Conservation (phyloP, 2,797 vertebrate species). For the Oreochromis mossambicus region DNA sequence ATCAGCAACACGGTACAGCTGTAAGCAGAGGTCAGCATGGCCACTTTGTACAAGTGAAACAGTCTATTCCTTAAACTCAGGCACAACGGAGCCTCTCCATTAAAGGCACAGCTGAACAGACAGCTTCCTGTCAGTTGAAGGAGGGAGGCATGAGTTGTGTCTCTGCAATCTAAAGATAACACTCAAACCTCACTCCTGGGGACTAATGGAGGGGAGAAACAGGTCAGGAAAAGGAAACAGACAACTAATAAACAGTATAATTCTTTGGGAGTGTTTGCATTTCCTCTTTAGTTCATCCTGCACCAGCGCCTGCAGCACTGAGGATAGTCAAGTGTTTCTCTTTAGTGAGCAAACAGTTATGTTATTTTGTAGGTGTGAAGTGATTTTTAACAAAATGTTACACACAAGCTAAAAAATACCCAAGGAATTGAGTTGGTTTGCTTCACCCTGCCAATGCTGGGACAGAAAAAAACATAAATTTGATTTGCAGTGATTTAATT, state of each 20-base stretch:
- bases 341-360: neutral
- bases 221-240: conserved; percentile 67
- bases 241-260: conserved; percentile 12
- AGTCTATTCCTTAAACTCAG: conserved; percentile 27
- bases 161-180: conserved; percentile 70
- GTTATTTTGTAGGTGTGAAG: neutral
- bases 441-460: neutral
- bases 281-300: conserved; percentile 39
- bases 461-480: neutral
- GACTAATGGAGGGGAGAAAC: conserved; percentile 29
- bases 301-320: neutral
- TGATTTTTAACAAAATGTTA: neutral
- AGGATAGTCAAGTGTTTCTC: neutral
- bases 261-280: conserved; percentile 26
- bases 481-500: conserved; percentile 32
- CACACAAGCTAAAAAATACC: neutral
- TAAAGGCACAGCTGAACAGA: conserved; percentile 20
- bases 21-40: neutral
- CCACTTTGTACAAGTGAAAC: conserved; percentile 5
- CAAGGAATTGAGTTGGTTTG: neutral
- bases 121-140: conserved; percentile 51
- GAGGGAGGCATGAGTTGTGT: neutral
- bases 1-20: conserved; percentile 4
- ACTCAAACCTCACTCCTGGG: conserved; percentile 30
- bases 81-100: neutral